Conservation (phyloP, 1,140 invertebrate species). For the Drosophila bocki region DNA sequence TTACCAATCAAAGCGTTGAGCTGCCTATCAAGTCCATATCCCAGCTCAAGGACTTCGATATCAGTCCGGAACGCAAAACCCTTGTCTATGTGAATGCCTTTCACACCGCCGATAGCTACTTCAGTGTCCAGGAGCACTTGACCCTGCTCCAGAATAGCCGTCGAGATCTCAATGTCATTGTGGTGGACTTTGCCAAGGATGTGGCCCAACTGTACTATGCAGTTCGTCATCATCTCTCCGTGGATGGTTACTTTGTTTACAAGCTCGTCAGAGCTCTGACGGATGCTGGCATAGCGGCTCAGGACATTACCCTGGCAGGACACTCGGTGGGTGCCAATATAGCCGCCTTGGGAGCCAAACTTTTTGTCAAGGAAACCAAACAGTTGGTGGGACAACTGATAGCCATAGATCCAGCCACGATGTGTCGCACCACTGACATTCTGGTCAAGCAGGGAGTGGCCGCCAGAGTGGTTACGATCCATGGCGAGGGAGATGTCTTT, state of each 20-base stretch:
- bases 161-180: constrained; percentile 71
- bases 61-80: constrained; percentile 68
- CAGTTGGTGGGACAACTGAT: constrained; percentile 61
- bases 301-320: constrained; percentile 74
- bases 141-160: constrained; percentile 63
- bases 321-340: constrained; percentile 81
- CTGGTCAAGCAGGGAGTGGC: constrained; percentile 62
- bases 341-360: constrained; percentile 67
- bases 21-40: constrained; percentile 72
- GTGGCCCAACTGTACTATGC: constrained; percentile 75
- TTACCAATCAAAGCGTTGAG: constrained; percentile 73
- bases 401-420: constrained; percentile 79
- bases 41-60: constrained; percentile 70
- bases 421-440: constrained; percentile 73
- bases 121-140: constrained; percentile 77
- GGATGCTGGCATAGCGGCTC: constrained; percentile 49
- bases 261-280: constrained; percentile 55
- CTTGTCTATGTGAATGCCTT: constrained; percentile 78
- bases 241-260: constrained; percentile 73
- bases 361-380: constrained; percentile 62
- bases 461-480: constrained; percentile 63
- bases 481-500: constrained; percentile 75
- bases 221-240: constrained; percentile 69
- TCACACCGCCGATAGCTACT: constrained; percentile 71
- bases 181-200: constrained; percentile 75